Evolutionary conservation across 2,888 invertebrate genomes (phyloP), one percentile per base, ranked within the genome.

Genomic region (Parnassius orleans): DNA sequence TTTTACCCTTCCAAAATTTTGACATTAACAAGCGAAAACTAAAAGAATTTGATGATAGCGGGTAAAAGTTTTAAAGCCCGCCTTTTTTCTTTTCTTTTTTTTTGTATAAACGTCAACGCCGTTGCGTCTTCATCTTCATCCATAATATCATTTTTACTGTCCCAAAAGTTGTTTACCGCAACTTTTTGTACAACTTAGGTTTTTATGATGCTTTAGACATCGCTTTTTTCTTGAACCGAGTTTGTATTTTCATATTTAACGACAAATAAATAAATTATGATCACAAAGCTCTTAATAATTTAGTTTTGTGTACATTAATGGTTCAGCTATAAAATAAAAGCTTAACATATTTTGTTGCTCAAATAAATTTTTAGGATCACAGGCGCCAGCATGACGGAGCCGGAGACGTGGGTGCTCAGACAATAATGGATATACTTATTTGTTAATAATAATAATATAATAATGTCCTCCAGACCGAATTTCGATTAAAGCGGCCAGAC

Each of bases 311-410:
- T 14, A 48, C 14, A 7, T 50, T 63, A 55, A 63, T 19, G 57
- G 56, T 58, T 43, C 52, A 14, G 57, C 9, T 50, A 51, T 50
- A 51, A 54, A 57, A 64, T 19, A 51, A 15, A 53, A 54, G 48
- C 50, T 44, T 50, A 43, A n/a, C 47, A 43, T 9, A 1, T 24
- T 60, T 43, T 11, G 11, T 11, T 43, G 10, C 9, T n/a, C n/a
- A 12, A 46, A 46, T 11, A 46, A 46, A n/a, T 55, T 46, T 59
- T 46, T 64, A 63, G 57, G 57, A 19, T 10, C 9, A 10, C 24
- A 33, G 57, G 69, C 66, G 65, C 69, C 66, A 66, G 74, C 68
- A 71, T 53, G 42, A 11, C 41, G 41, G 7, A n/a, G 9, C 10
- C 9, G 56, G 33, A 33, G 33, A 33, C 33, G 33, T 33, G 19